These are phyloP conservation scores for Aspidoscelis tigris DNA, from an alignment of 2,113 vertebrate genomes.

Conservation along the genomic window DNA sequence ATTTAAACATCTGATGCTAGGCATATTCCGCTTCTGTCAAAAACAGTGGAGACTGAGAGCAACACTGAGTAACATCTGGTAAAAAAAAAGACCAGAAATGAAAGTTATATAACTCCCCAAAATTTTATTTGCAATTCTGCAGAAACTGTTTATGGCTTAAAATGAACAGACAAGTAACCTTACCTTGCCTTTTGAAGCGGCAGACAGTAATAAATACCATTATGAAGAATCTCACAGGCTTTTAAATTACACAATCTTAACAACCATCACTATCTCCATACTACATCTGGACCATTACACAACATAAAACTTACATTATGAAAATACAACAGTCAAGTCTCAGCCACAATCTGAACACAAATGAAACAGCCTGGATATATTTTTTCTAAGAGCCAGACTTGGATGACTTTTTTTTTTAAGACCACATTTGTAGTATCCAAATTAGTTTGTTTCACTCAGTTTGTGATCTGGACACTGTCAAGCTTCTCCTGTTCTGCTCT, in stretches of 20 bases:
- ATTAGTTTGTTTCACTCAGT: conserved; percentile 1
- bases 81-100: conserved; percentile 23
- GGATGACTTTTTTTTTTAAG: conserved; percentile 3
- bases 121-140: neutral
- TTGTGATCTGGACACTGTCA: accelerated
- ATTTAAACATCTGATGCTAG: conserved; percentile 71
- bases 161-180: neutral
- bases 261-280: neutral
- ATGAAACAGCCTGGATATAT: conserved; percentile 16
- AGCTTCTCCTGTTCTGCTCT: neutral
- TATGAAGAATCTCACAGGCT: neutral
- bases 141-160: conserved; percentile 6
- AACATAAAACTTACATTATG: neutral
- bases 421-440: accelerated
- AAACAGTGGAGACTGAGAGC: conserved; percentile 67
- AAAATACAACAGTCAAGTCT: conserved; percentile 37
- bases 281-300: conserved; percentile 26
- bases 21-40: conserved; percentile 72
- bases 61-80: conserved; percentile 65
- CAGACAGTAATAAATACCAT: conserved; percentile 10
- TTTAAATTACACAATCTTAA: conserved; percentile 24
- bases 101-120: conserved; percentile 24
- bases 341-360: conserved; percentile 25
- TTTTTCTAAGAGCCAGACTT: neutral
- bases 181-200: conserved; percentile 13